A percentile compares a stretch with the other conserved stretches of the same genome.
Conservation (phyloP, 2,113 vertebrate species). For the Willisornis vidua region DNA sequence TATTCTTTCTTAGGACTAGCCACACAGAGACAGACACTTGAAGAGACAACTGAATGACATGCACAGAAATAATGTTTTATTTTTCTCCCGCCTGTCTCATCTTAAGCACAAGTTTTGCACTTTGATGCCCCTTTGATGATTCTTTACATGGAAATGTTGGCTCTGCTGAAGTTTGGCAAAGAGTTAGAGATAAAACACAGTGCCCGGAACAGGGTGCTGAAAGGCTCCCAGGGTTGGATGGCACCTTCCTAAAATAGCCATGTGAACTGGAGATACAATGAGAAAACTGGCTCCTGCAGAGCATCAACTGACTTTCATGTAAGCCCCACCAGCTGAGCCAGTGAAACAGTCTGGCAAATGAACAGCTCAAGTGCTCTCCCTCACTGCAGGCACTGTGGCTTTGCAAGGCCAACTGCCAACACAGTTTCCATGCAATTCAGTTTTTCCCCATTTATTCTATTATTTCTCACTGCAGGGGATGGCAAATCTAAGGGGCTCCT, state of each 20-base stretch:
- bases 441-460: background rate
- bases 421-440: background rate
- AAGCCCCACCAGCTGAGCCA: slow-evolving; percentile 43
- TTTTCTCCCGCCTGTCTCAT: background rate
- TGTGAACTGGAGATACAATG: background rate
- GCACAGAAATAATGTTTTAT: background rate
- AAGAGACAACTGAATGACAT: background rate
- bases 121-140: background rate
- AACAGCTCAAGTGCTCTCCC: slow-evolving; percentile 3
- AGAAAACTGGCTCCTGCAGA: slow-evolving; percentile 21
- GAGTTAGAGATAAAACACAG: background rate
- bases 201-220: background rate
- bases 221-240: background rate
- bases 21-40: background rate
- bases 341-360: slow-evolving; percentile 36
- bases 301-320: slow-evolving; percentile 40
- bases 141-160: background rate
- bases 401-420: background rate
- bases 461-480: background rate
- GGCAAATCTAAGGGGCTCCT: background rate
- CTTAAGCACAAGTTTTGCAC: background rate
- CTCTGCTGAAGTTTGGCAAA: slow-evolving; percentile 3
- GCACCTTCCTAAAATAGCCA: slow-evolving; percentile 58
- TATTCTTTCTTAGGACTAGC: background rate
- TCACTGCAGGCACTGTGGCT: background rate